Evolutionary conservation across 2,113 vertebrate species (phyloP), one percentile per base, ranked within the genome.

Genomic region (Bufo gargarizans): DNA sequence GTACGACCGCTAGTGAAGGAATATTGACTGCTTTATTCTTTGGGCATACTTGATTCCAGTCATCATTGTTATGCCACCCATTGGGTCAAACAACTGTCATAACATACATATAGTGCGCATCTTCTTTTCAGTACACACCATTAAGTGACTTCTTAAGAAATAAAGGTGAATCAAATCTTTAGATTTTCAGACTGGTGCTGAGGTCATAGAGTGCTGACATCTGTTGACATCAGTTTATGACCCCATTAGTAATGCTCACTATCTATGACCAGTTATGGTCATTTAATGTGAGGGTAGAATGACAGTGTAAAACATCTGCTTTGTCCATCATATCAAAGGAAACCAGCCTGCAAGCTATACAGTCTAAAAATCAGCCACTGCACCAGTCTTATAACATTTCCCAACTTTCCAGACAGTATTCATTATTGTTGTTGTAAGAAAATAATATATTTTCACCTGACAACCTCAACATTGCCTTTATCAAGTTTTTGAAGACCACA

Each of bases 161-260:
- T 47, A 74, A 17, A 74, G 11, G 43, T 74, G 45, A 43, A 49
- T 19, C 49, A 2, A 74, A 6, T 47, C 19, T 14, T 49, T 22
- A 16, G 69, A 43, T 11, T 71, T 71, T 45, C 69, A 71, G 22
- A 71, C 69, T 71, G 13, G 12, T 71, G 33, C 11, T 43, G 69
- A 11, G 6, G 22, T 9, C 33, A 71, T 16, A 71, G 69, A 43
- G 33, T 71, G 13, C 33, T 67, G 22, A 33, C 33, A 33, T 33
- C 63, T 43, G 12, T 11, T 71, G 69, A 71, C 69, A 71, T 16
- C 22, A 71, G 69, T 71, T 71, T 71, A 43, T 45, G 69, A 71
- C 69, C 69, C 69, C 69, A 43, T 71, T 71, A 71, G 69, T 71
- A 71, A 45, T 71, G 69, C 69, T 71, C 69, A 71, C 22, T 13